Evolutionary conservation across 1,140 invertebrate genomes (phyloP), one percentile per base, ranked within the genome.

Genomic region (Drosophila takahashii): DNA sequence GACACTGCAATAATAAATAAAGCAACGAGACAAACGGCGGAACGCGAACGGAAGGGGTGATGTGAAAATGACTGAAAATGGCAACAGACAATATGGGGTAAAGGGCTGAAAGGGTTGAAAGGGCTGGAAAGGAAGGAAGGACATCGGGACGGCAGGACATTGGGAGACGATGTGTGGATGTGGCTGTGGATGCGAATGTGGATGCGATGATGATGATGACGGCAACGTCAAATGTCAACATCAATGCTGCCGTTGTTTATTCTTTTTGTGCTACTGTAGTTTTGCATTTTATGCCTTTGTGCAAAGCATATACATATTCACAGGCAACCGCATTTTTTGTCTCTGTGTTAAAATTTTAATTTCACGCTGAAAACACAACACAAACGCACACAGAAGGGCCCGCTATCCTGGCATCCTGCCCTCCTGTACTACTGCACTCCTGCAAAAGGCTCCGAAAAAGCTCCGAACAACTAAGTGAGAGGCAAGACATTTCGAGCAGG

Each of bases 201-300:
- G n/a, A n/a, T n/a, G n/a, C 47, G 72, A 73, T 37, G 70, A 67
- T 57, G 73, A 72, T 64, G 81, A 79, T 59, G 47, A 51, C 48
- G 76, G 65, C 81, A 75, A 69, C 79, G 83, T 79, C 83, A 86
- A 86, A 86, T 86, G 83, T 86, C 83, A 86, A 87, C 83, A 87
- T 81, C 70, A 81, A 87, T 74, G 69, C 71, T 74, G 52, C 65
- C 64, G 51, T 54, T 81, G 81, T 80, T 76, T 57, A 48, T 57
- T 44, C 58, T 72, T 83, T 74, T 81, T 72, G 81, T 72, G 81
- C 74, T 75, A 79, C 81, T 84, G 70, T 57, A 78, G 50, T 70
- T 72, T 58, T 70, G 74, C 42, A 53, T 57, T 58, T 45, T 29
- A 47, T 51, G 37, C 58, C 48, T 64, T 51, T 66, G 34, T 77